These are phyloP conservation scores for Girardinus metallicus DNA, from an alignment of 2,797 vertebrate species.

Conservation along the genomic window DNA sequence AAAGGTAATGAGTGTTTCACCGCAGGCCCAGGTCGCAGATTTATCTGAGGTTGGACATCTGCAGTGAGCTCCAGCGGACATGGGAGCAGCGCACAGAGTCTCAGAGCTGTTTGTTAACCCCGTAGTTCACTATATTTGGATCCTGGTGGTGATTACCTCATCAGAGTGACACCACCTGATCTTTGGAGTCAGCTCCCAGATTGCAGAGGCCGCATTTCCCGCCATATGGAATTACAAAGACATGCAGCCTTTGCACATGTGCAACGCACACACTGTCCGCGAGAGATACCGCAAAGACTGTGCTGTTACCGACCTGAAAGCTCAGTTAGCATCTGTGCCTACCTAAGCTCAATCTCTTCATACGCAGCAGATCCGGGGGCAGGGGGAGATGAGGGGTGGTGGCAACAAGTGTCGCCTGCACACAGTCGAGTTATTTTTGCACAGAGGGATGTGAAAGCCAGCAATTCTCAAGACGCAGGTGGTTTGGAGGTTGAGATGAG, in stretches of 20 bases:
- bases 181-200: constrained; percentile 53
- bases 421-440: constrained; percentile 42
- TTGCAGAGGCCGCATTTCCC: constrained; percentile 27
- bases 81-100: constrained; percentile 17
- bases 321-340: constrained; percentile 46
- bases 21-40: constrained; percentile 34
- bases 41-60: constrained; percentile 38
- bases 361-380: constrained; percentile 21
- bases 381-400: no score
- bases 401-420: constrained; percentile 33
- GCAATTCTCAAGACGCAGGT: constrained; percentile 62
- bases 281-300: constrained; percentile 29
- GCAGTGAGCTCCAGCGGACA: constrained; percentile 31
- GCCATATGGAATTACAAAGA: constrained; percentile 41
- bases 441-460: constrained; percentile 45
- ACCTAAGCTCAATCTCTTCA: constrained; percentile 15
- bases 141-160: constrained; percentile 62
- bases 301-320: constrained; percentile 32
- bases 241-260: constrained; percentile 18
- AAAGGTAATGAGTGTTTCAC: constrained; percentile 55
- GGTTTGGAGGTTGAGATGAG: constrained; percentile 62
- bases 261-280: constrained; percentile 16
- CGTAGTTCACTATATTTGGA: constrained; percentile 14
- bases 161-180: constrained; percentile 37
- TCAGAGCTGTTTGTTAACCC: constrained; percentile 34